Evolutionary conservation across 2,888 invertebrate species (phyloP).

Genomic region (Drosophila quinaria): DNA sequence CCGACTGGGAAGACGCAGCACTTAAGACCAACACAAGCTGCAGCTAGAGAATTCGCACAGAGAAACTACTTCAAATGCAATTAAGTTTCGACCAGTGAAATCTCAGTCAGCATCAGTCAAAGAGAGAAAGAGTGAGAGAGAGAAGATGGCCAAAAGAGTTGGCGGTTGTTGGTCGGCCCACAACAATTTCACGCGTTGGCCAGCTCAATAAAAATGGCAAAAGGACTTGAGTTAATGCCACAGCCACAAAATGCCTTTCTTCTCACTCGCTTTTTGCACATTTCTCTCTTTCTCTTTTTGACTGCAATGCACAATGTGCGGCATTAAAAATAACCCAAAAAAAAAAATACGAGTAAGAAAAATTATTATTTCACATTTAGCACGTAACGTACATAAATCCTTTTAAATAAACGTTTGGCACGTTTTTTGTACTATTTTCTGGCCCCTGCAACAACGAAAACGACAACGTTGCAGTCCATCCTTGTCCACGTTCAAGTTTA

Average conservation of each 20-base stretch:
- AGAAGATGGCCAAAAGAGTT: slow-evolving; percentile 33
- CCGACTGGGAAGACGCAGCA: slow-evolving; percentile 57
- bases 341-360: slow-evolving; percentile 58
- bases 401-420: slow-evolving; percentile 83
- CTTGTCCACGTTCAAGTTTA: slow-evolving; percentile 30
- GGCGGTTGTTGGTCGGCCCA: slow-evolving; percentile 39
- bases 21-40: slow-evolving; percentile 49
- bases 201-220: slow-evolving; percentile 76
- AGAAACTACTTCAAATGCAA: slow-evolving; percentile 75
- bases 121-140: background rate
- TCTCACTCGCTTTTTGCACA: background rate
- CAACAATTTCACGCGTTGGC: slow-evolving; percentile 76
- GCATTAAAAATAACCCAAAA: slow-evolving; percentile 54
- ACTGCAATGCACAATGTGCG: slow-evolving; percentile 62
- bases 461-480: slow-evolving; percentile 38
- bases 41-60: slow-evolving; percentile 29
- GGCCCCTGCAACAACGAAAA: slow-evolving; percentile 5
- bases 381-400: slow-evolving; percentile 83
- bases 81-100: slow-evolving; percentile 66
- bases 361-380: slow-evolving; percentile 82
- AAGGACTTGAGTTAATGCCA: slow-evolving; percentile 76
- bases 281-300: slow-evolving; percentile 1
- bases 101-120: slow-evolving; percentile 43
- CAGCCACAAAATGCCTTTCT: slow-evolving; percentile 34
- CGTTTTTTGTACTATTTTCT: slow-evolving; percentile 78